Evolutionary conservation across 92 coral and sea anemone genomes (phyloP), one percentile per base, ranked within the genome.

Genomic region (Porites evermanni): DNA sequence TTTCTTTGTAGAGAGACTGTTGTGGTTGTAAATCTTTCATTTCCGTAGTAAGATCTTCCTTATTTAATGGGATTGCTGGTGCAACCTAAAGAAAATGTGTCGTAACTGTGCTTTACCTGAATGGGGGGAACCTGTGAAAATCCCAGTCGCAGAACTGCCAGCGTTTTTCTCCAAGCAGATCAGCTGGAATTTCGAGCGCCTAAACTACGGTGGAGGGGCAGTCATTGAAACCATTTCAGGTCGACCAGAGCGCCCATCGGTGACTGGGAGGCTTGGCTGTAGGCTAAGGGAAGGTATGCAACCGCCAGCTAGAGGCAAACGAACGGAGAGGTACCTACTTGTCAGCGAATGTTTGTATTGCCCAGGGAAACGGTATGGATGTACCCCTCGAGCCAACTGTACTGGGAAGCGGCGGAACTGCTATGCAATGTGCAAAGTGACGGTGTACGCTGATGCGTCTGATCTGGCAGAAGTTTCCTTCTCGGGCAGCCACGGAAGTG

Each of bases 171-270:
- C 96, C 72, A 94, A 92, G 87, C 96, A 96, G 80, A 95, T 94
- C 54, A 96, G 98, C 92, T 96, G 98, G 98, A 96, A 96, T 78
- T 96, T 96, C 79, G 98, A 96, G 78, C 92, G 98, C 24, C 86
- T 96, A 19, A 96, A 96, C 93, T 96, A 94, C 78, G 98, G 98
- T 8, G 93, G 93, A 64, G 98, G 96, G 54, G 92, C 98, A 56
- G 93, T 96, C 54, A 77, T 96, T 79, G 98, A 96, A 65, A 96
- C 92, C 23, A 78, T 79, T 17, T 85, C 94, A 17, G 98, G 97
- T 13, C 81, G 95, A 83, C 93, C 98, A 59, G 95, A 93, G 79
- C 93, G 98, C 20, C 98, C 98, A 12, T 90, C 98, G 16, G 89
- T 96, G 70, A 96, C 98, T 12, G 98, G 98, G 47, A 85, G 86